Evolutionary conservation across 2,888 invertebrate species (phyloP), one percentile per base, ranked within the genome.

Genomic region (Leptopilina syphax): DNA sequence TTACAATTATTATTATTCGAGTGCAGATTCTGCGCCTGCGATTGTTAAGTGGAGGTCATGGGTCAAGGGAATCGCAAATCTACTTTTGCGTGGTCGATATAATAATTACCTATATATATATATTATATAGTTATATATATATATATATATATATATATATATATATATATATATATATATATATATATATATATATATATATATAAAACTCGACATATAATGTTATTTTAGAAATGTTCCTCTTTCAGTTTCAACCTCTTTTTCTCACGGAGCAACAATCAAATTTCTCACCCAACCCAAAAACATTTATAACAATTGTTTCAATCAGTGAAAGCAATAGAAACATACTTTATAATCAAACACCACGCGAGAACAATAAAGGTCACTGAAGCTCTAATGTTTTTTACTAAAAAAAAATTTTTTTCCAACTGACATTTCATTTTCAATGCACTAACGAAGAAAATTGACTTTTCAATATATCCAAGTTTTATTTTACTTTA

Each of bases 31-130:
- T 34, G 57, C 73, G 70, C 70, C 54, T 50, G 54, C 27, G 54
- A 73, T 73, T 73, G 57, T 73, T 73, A 34, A 73, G 57, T n/a
- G 27, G 57, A 57, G 73, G 57, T 73, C 57, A 41, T 73, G 10
- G 73, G 73, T 73, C 73, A 73, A 73, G 73, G 73, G 73, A 10
- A 73, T 73, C 57, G 73, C 13, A 34, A 73, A 73, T 73, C 73
- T 54, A 73, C 73, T 73, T n/a, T 54, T 73, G 54, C 57, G 34
- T 73, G 73, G 27, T 34, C 41, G 57, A 73, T 73, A 27, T 73
- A 73, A 68, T 50, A 44, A 73, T 57, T 50, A 44, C 54, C 27
- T 50, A 50, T 6, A 50, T 70, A 54, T 50, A 18, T 18, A 18
- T 18, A 18, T 18, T 18, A 18, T 18, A 18, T 18, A 18, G 18